Evolutionary conservation across 2,888 invertebrate species (phyloP), one percentile per base, ranked within the genome.

Genomic region (Oxyteleia sp.): DNA sequence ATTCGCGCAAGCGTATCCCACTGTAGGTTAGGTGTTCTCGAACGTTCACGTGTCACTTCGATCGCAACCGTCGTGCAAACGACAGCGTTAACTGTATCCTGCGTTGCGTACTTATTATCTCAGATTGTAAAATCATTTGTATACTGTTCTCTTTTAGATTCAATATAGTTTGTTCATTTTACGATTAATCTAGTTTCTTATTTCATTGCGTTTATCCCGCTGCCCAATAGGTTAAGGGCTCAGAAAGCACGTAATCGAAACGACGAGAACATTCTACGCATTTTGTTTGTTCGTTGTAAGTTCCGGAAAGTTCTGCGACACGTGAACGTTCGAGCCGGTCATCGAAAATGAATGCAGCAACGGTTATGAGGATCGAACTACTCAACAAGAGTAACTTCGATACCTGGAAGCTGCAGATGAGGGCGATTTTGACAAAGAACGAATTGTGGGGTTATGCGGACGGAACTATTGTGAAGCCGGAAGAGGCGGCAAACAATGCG

Each of bases 371-470:
- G 8, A 63, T 63, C 43, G 47, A 63, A 43, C 45, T 43, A 10
- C 41, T 63, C 49, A 66, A 23, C n/a, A 66, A n/a, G n/a, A n/a
- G n/a, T n/a, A n/a, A n/a, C n/a, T n/a, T n/a, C n/a, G n/a, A n/a
- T n/a, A n/a, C n/a, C 0, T 66, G 26, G 51, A 66, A 53, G 51
- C 26, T 51, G 23, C 41, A 51, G 11, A 49, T 38, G 35, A 26
- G 43, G 16, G 51, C 66, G 16, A n/a, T 51, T 11, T 51, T 66
- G 1, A 20, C 43, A 8, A 66, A 35, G 15, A 51, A 18, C 18
- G 49, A 66, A n/a, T 13, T 26, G n/a, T 53, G 53, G 53, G 53
- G 53, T 13, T 23, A 53, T 13, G 53, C 29, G n/a, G 10, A 53
- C 29, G 53, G 53, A 15, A 29, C 29, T 1, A 26, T 23, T 3